phyloP scores from a whole-genome alignment of 2,797 vertebrate genomes.

The Ambastaia sidthimunki region DNA sequence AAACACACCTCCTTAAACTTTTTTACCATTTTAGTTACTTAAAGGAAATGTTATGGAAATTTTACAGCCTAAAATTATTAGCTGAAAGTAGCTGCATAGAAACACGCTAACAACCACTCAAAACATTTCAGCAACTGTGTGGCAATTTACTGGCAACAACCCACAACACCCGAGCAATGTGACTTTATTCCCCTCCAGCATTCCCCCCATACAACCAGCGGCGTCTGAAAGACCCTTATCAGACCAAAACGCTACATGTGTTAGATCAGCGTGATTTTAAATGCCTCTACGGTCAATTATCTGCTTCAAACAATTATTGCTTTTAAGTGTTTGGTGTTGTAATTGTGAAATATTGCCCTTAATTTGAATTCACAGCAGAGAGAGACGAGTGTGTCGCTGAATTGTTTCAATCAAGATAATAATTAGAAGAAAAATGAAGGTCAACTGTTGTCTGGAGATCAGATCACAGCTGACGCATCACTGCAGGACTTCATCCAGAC shows the following conservation, averaged over 20 bases:
- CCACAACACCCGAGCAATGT: background rate
- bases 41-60: too few relatives aligned
- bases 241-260: slow-evolving; percentile 13
- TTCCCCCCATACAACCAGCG: background rate
- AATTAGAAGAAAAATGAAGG: slow-evolving; percentile 56
- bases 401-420: slow-evolving; percentile 54
- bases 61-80: too few relatives aligned
- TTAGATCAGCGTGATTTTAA: slow-evolving; percentile 16
- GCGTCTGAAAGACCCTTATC: background rate
- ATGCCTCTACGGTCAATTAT: slow-evolving; percentile 30
- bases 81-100: background rate
- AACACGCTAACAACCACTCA: slow-evolving; percentile 25
- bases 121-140: background rate
- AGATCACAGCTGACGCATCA: slow-evolving; percentile 37
- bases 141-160: background rate
- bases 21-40: too few relatives aligned
- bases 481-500: slow-evolving; percentile 29
- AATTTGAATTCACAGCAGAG: slow-evolving; percentile 36
- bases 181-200: background rate
- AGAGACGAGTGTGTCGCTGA: slow-evolving; percentile 22
- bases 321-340: slow-evolving; percentile 27
- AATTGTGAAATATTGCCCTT: slow-evolving; percentile 36
- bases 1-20: too few relatives aligned
- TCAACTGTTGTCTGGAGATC: slow-evolving; percentile 59
- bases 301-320: slow-evolving; percentile 38